Evolutionary conservation across 2,888 invertebrate genomes (phyloP), one percentile per base, ranked within the genome.

Genomic region (Uropetala carovei): DNA sequence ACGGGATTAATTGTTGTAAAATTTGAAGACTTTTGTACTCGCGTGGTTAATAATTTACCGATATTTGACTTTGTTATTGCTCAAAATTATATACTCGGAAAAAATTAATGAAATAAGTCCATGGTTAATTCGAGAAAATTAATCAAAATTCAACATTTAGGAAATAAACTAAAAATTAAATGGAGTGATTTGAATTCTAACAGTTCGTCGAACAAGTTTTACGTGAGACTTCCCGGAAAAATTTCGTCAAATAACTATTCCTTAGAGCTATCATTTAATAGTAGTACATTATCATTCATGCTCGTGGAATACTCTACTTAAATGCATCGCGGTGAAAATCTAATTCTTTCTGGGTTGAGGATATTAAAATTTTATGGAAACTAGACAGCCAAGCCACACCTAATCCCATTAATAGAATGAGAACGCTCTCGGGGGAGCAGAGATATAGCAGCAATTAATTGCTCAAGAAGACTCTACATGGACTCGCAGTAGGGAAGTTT

Each of bases 341-440:
- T 75, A 75, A 27, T 75, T 75, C 68, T 22, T 68, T 27, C 10
- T 11, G 22, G n/a, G 75, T n/a, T n/a, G n/a, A 9, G 75, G 22
- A 75, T 75, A 75, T 75, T 75, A 75, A 75, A 75, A 75, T 13
- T 75, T 27, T 27, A 75, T 75, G 75, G 68, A n/a, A 22, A 68
- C 18, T 75, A 22, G 22, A 27, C 22, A 27, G 22, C 75, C 75
- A 14, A 75, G 75, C 27, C 75, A 75, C 75, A 27, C 27, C 27
- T 27, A 27, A 75, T 75, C 27, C 75, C 75, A 75, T 75, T 75
- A 75, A 27, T 11, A 11, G 27, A 18, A 75, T 75, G 75, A 27
- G 27, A 3, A 27, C 75, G 22, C 75, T 22, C 75, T 13, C 68
- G 68, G 18, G 68, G 22, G 68, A 68, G 68, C 18, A 68, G 75